phyloP scores from a whole-genome alignment of 2,797 vertebrate genomes.

The Spondyliosoma cantharus region DNA sequence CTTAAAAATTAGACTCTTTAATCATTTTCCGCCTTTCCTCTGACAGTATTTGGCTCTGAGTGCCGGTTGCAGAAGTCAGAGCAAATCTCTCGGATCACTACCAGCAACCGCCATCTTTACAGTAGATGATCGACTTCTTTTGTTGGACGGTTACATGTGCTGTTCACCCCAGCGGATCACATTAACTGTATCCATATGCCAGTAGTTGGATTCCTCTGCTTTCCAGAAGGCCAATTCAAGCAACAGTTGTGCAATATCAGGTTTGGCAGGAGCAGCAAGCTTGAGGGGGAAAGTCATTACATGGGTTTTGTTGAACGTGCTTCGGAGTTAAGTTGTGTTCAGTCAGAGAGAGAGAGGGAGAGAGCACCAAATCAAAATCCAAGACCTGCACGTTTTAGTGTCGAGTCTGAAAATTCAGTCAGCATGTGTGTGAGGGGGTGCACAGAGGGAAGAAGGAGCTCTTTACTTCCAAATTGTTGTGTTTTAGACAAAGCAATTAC shows the following conservation, averaged over 20 bases:
- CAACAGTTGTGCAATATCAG: constrained; percentile 63
- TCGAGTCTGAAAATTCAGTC: too few relatives aligned
- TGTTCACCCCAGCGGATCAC: constrained; percentile 30
- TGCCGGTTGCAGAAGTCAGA: neutral
- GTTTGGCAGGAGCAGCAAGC: constrained; percentile 44
- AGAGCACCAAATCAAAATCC: constrained; percentile 9
- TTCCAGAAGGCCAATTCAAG: constrained; percentile 45
- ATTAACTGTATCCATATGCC: constrained; percentile 63
- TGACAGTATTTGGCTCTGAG: neutral
- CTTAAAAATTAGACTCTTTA: neutral
- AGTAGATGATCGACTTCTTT: constrained; percentile 6
- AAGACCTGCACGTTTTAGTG: too few relatives aligned
- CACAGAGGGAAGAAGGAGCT: neutral
- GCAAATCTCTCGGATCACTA: neutral
- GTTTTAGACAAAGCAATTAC: constrained; percentile 41
- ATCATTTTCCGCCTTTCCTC: neutral
- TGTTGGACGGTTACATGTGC: constrained; percentile 18
- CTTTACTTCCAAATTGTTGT: constrained; percentile 30
- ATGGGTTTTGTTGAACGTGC: constrained; percentile 39
- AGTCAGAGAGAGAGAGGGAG: constrained; percentile 18
- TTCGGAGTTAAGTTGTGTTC: constrained; percentile 32
- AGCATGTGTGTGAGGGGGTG: neutral
- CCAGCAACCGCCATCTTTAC: neutral
- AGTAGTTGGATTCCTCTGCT: constrained; percentile 42
- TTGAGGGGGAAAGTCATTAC: constrained; percentile 44